These are phyloP conservation scores for Rhinoderma darwinii DNA, from an alignment of 2,113 vertebrate species.

Conservation along the genomic window DNA sequence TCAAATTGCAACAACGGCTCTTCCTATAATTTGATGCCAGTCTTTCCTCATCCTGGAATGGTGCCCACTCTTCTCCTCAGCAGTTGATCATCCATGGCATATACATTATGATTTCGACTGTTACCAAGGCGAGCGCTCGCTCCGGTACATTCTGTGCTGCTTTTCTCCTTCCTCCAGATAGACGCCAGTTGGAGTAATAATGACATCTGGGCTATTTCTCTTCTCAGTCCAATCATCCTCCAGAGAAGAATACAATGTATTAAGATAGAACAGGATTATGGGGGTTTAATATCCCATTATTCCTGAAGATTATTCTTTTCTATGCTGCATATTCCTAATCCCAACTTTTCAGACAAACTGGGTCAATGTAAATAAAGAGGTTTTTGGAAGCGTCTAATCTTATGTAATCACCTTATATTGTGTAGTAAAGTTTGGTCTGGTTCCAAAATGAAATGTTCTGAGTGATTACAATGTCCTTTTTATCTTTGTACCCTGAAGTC, in stretches of 20 bases:
- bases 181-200: slow-evolving; percentile 21
- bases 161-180: background rate
- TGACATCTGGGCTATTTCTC: slow-evolving; percentile 24
- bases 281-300: slow-evolving; percentile 37
- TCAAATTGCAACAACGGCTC: no score
- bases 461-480: background rate
- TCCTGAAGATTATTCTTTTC: slow-evolving; percentile 30
- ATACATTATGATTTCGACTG: background rate
- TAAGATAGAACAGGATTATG: slow-evolving; percentile 29
- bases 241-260: slow-evolving; percentile 17
- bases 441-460: background rate
- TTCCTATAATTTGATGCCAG: no score
- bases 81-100: no score
- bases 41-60: no score
- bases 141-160: background rate
- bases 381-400: background rate
- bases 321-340: slow-evolving; percentile 9
- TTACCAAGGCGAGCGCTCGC: background rate
- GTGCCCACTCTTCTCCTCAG: no score
- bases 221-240: slow-evolving; percentile 40
- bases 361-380: slow-evolving; percentile 27
- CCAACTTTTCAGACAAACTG: slow-evolving; percentile 28
- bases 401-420: background rate
- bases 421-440: background rate
- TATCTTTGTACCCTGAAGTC: background rate